Evolutionary conservation across 2,888 invertebrate species (phyloP), one percentile per base, ranked within the genome.

Genomic region (Barypeithes pellucidus): DNA sequence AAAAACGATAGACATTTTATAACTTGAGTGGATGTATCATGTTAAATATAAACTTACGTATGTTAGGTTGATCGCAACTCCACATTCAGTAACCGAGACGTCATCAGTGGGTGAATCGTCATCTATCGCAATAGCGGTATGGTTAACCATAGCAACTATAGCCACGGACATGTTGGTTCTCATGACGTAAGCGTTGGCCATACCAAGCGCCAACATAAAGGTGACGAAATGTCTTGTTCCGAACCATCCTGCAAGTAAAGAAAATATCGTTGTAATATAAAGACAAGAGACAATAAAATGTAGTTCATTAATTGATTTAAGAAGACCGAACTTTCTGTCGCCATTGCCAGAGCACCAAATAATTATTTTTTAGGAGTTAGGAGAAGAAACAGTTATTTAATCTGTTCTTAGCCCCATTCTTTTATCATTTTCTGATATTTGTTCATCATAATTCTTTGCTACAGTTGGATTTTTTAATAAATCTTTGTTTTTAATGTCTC

Each of bases 121-220:
- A 39, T 66, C 74, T 14, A 75, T 29, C 7, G 69, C 87, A 77
- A 93, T 87, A 8, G 93, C 93, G 12, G 94, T 92, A 84, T 95
- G 95, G 87, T 95, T 94, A 16, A 95, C 94, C 95, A 95, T 95
- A 41, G 95, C 95, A 43, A 95, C 95, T 79, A 95, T 95, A 65
- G 95, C 95, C 54, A 95, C 95, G 0, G 95, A 95, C 94, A 95
- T 95, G 85, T 95, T 95, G 75, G 95, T 95, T 77, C 95, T 88
- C 95, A 95, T 95, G 77, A 95, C 89, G 87, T 95, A 95, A 3
- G 95, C 95, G 85, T 95, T 95, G 75, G 95, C 95, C 95, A 95
- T 95, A 65, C 95, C 95, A 80, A 95, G 89, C 87, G 95, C 95
- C 83, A 95, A 89, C 95, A 95, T 95, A 85, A 95, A 92, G 39